Percentiles rank a stretch among this genome's conserved stretches.
These are phyloP conservation scores for Lobophora halterata DNA, from an alignment of 2,888 invertebrate species.

Conservation along the genomic window DNA sequence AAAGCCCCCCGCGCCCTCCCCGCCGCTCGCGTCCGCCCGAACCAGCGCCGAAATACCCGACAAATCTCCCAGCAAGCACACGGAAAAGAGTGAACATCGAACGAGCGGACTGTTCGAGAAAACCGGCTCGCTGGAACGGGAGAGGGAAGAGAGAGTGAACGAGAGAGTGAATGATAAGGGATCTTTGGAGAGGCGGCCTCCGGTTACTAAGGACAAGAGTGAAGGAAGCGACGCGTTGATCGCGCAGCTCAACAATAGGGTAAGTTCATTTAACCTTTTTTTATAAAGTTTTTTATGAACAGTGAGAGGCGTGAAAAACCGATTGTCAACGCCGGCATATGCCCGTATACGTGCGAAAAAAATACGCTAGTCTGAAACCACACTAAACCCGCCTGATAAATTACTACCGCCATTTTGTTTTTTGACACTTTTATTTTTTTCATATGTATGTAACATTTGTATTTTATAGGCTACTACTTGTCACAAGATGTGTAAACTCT, in stretches of 20 bases:
- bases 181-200: constrained; percentile 53
- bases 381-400: too few relatives aligned
- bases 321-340: too few relatives aligned
- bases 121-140: constrained; percentile 10
- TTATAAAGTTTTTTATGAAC: background rate
- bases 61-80: constrained; percentile 40
- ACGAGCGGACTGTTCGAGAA: too few relatives aligned
- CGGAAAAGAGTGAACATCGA: constrained; percentile 6
- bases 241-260: constrained; percentile 73
- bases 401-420: too few relatives aligned
- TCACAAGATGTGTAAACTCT: too few relatives aligned
- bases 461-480: too few relatives aligned
- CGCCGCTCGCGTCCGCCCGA: constrained; percentile 42
- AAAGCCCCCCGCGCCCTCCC: constrained; percentile 55
- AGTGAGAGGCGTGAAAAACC: too few relatives aligned
- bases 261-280: constrained; percentile 38
- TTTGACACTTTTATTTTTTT: too few relatives aligned
- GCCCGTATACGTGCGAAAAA: too few relatives aligned
- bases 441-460: too few relatives aligned
- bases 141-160: constrained; percentile 36
- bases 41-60: constrained; percentile 32
- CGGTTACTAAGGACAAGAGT: constrained; percentile 44
- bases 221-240: constrained; percentile 62
- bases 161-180: constrained; percentile 45
- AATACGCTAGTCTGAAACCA: too few relatives aligned